phyloP scores from a whole-genome alignment of 2,113 vertebrate species.

The Malurus alboscapulatus region DNA sequence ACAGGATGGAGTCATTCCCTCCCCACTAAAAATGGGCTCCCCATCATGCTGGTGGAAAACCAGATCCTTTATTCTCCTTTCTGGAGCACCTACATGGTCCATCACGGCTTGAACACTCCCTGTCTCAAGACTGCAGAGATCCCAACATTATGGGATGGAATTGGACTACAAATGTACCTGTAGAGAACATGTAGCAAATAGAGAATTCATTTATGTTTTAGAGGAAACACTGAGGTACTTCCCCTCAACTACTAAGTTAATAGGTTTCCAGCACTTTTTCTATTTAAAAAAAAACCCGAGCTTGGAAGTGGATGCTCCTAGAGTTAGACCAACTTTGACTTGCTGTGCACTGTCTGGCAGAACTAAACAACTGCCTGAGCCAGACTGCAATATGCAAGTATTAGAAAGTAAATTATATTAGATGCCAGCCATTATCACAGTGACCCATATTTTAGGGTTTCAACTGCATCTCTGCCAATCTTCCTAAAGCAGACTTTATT shows the following conservation, averaged over 20 bases:
- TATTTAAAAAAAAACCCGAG: neutral
- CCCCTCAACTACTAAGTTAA: neutral
- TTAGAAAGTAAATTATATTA: neutral
- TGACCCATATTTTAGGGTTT: neutral
- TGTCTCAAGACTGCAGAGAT: neutral
- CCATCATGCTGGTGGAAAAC: neutral
- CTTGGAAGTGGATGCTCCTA: neutral
- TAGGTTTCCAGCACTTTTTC: neutral
- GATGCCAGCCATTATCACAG: neutral
- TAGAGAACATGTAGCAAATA: neutral
- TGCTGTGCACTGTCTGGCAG: neutral
- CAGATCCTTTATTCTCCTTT: neutral
- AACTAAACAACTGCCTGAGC: neutral
- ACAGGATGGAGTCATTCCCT: neutral
- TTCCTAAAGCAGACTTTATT: neutral
- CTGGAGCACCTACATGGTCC: fast-evolving
- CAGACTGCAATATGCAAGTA: neutral
- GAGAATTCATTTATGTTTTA: neutral
- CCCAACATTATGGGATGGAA: no score
- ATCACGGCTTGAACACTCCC: fast-evolving
- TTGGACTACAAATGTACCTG: neutral
- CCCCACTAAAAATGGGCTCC: neutral
- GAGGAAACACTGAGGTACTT: neutral
- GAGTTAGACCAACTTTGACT: neutral
- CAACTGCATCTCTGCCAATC: neutral